Conservation (phyloP, 2,888 invertebrate species). For the Allophyes oxyacanthae region DNA sequence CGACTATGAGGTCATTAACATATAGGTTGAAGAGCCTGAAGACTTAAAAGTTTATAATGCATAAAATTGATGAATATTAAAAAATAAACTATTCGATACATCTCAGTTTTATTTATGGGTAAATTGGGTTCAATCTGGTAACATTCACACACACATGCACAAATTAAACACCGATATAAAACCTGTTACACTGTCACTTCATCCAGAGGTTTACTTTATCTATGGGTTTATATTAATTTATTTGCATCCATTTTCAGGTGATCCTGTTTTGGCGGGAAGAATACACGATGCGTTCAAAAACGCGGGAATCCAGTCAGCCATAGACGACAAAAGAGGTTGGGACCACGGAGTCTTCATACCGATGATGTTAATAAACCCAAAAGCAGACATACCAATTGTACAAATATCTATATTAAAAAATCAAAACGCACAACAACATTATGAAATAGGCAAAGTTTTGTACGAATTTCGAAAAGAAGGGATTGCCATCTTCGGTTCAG, state of each 20-base stretch:
- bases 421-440: slow-evolving; percentile 65
- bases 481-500: slow-evolving; percentile 69
- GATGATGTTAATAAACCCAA: slow-evolving; percentile 71
- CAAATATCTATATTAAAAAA: slow-evolving; percentile 68
- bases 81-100: no score
- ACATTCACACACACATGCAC: no score
- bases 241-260: slow-evolving; percentile 33
- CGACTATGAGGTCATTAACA: no score
- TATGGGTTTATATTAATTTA: no score
- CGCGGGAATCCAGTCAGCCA: slow-evolving; percentile 55
- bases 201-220: no score
- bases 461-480: slow-evolving; percentile 65
- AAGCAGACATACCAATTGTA: slow-evolving; percentile 68
- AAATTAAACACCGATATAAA: no score
- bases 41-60: no score
- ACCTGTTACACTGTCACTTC: no score
- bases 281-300: slow-evolving; percentile 63
- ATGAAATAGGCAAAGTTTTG: slow-evolving; percentile 64
- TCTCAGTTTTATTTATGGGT: no score
- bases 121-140: no score
- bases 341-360: slow-evolving; percentile 75
- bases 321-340: slow-evolving; percentile 70
- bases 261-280: slow-evolving; percentile 60
- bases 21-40: no score
- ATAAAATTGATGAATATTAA: no score